Evolutionary conservation across 1,140 invertebrate genomes (phyloP).

Genomic region (Drosophila nigrodunni): DNA sequence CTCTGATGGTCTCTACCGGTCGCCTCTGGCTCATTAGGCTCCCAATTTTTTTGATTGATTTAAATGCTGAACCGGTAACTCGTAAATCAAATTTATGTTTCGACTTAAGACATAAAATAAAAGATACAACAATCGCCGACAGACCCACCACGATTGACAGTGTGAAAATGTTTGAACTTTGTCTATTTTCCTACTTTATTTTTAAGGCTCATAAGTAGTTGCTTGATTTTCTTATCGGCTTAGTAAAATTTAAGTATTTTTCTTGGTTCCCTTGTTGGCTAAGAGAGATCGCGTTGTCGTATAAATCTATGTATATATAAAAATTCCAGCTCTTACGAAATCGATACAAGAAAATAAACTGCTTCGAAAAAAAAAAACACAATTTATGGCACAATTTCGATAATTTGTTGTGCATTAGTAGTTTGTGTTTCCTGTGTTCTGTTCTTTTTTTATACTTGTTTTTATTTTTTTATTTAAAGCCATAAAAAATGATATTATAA

Average conservation of each 20-base stretch:
- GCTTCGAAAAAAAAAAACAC: conserved; percentile 45
- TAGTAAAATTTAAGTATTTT: conserved; percentile 34
- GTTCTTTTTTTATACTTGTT: too few relatives aligned
- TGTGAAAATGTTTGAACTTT: conserved; percentile 27
- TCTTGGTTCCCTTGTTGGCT: conserved; percentile 16
- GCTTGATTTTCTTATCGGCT: conserved; percentile 31
- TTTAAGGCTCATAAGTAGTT: conserved; percentile 13
- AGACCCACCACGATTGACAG: conserved; percentile 33
- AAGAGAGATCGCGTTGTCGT: conserved; percentile 5
- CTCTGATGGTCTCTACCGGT: conserved; percentile 3
- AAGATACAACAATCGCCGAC: conserved; percentile 22
- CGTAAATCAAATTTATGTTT: conserved; percentile 80
- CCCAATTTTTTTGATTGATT: conserved; percentile 64
- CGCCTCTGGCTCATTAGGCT: conserved; percentile 49
- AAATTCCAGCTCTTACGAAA: conserved; percentile 33
- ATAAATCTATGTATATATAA: conserved; percentile 8
- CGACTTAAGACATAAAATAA: conserved; percentile 37
- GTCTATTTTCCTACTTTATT: not conserved
- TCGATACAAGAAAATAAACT: conserved; percentile 27
- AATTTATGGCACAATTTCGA: conserved; percentile 78
- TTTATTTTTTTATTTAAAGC: not conserved
- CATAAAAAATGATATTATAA: conserved; percentile 72
- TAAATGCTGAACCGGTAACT: conserved; percentile 40
- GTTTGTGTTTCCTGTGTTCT: conserved; percentile 19
- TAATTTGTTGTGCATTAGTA: conserved; percentile 62